These are phyloP conservation scores for Crossocerus cetratus DNA, from an alignment of 2,888 invertebrate species.

Conservation along the genomic window DNA sequence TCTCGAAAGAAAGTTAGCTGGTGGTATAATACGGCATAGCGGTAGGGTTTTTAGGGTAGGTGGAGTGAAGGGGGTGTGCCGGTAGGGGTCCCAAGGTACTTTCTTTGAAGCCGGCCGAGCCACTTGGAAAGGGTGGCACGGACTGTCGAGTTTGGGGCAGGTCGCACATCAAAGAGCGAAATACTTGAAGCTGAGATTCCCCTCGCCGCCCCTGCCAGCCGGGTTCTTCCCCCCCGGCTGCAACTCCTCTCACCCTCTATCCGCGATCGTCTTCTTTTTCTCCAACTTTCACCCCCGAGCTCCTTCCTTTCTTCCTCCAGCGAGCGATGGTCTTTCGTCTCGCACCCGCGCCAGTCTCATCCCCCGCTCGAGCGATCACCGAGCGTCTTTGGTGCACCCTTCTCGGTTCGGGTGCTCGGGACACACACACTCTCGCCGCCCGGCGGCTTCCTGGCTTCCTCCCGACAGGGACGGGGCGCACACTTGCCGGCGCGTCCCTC, in stretches of 20 bases:
- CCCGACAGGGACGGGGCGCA: background rate
- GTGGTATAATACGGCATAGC: conserved; percentile 55
- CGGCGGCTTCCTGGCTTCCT: conserved; percentile 14
- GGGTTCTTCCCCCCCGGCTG: background rate
- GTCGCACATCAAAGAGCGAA: conserved; percentile 75
- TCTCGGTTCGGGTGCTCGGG: background rate
- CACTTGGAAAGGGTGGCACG: conserved; percentile 58
- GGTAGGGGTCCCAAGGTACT: conserved; percentile 62
- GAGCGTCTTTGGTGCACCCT: background rate
- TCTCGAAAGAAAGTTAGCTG: conserved; percentile 54
- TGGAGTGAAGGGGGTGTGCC: conserved; percentile 26
- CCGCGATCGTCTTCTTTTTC: conserved; percentile 22
- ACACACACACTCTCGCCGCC: background rate
- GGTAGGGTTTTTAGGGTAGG: conserved; percentile 41
- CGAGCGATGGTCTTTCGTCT: conserved; percentile 30
- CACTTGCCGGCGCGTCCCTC: conserved; percentile 36
- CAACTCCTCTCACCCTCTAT: conserved; percentile 60
- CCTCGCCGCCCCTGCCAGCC: conserved; percentile 24
- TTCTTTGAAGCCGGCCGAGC: conserved; percentile 68
- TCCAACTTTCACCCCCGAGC: background rate
- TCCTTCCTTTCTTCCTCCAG: no score
- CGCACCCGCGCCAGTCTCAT: conserved; percentile 10
- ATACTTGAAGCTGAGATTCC: conserved; percentile 74
- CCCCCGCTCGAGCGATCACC: background rate
- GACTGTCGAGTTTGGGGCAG: conserved; percentile 68